Base-by-base conservation (phyloP, 2,113 vertebrate species). In the Scortum barcoo region DNA sequence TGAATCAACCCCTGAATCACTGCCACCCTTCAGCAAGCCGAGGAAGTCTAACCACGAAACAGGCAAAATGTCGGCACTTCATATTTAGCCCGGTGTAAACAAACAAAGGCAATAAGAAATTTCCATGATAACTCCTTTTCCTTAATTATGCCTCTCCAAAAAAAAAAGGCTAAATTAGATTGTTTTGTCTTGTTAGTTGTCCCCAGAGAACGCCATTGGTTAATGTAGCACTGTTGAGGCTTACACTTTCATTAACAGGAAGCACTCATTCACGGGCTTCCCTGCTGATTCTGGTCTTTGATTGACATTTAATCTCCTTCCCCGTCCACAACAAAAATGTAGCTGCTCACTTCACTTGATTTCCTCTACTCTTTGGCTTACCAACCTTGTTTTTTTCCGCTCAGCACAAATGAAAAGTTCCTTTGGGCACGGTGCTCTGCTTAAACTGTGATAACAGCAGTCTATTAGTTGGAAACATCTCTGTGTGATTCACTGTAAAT, bases 281-380 rank as follows among this genome's bases (percentile, higher is more conserved):
- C 61, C 79, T 63, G 78, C 72, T 71, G 54, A 78, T 86, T 89
- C 72, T 77, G 24, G 26, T 85, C 75, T 88, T 89, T 92, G 81
- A 87, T 88, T 92, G 81, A 80, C 76, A 70, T 91, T 77, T 89
- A 88, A 90, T 91, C 83, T 84, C 38, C 48, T 81, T 81, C 76
- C 56, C 38, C 8, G 10, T 81, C 62, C 30, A 76, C 63, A 60
- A 28, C 71, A 70, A 58, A 54, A 71, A 81, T 58, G 81, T 82
- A 75, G 54, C 63, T 51, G 14, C 69, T 78, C 76, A 75, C 74
- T 44, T 72, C 1, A 51, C 42, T 68, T 69, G 44, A 81, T 84
- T 89, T 87, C 85, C 57, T 86, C 80, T 53, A 10, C 84, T 85
- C 62, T 82, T 82, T 74, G 20, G 48, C 70, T 77, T 33, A 57